phyloP scores from a whole-genome alignment of 2,888 invertebrate genomes.

The Drosophila macrospina region DNA sequence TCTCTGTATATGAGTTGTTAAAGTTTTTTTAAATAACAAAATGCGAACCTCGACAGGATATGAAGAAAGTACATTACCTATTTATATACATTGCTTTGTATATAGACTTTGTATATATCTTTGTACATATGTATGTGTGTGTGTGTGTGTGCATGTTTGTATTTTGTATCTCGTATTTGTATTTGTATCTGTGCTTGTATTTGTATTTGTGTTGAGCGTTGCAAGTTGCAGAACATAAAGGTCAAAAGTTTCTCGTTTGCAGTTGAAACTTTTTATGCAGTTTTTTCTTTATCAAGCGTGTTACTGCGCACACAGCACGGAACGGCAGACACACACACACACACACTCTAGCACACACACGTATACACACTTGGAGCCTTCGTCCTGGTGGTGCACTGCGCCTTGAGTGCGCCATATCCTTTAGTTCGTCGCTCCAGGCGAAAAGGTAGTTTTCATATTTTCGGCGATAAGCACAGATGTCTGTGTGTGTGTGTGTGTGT shows the following conservation, averaged over 20 bases:
- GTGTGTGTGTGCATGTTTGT: conserved; percentile 7
- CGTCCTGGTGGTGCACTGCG: conserved; percentile 45
- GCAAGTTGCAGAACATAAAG: conserved; percentile 67
- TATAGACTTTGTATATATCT: conserved; percentile 6
- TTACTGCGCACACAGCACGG: conserved; percentile 51
- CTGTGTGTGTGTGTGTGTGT: conserved; percentile 27
- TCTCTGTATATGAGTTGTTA: conserved; percentile 40
- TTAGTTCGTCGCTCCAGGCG: conserved; percentile 36
- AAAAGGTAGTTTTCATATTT: conserved; percentile 80
- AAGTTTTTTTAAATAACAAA: conserved; percentile 63
- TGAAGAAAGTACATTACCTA: conserved; percentile 54
- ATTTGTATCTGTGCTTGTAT: conserved; percentile 10
- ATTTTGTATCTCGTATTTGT: conserved; percentile 13
- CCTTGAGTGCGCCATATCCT: conserved; percentile 72
- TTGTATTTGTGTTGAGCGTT: conserved; percentile 35
- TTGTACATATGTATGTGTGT: conserved; percentile 16
- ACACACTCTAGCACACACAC: conserved; percentile 13
- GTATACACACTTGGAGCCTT: conserved; percentile 20
- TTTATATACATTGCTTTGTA: conserved; percentile 8
- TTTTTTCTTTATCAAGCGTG: conserved; percentile 74
- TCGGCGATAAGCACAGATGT: conserved; percentile 65
- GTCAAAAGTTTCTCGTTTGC: conserved; percentile 81
- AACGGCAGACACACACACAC: conserved; percentile 30
- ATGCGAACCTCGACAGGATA: conserved; percentile 58
- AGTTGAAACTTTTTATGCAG: conserved; percentile 72